These are phyloP conservation scores for Cardinalis cardinalis DNA, from an alignment of 2,113 vertebrate genomes.

Conservation along the genomic window DNA sequence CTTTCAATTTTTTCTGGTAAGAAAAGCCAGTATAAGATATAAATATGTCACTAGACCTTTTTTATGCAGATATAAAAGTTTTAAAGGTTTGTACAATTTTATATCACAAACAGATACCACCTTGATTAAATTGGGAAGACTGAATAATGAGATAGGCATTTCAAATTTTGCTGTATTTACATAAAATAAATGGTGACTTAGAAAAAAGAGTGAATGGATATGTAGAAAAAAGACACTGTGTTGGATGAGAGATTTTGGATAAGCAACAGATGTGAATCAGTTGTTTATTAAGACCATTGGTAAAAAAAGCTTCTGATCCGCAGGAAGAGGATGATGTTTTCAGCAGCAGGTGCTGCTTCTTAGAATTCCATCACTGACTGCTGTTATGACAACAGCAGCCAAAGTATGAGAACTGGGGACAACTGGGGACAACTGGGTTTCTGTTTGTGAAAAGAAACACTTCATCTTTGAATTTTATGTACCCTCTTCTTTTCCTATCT, in stretches of 20 bases:
- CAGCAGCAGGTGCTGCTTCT: background rate
- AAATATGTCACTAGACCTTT: background rate
- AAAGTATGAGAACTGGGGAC: background rate
- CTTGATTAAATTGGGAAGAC: background rate
- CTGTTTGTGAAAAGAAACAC: background rate
- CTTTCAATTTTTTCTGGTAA: background rate
- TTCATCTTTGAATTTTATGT: background rate
- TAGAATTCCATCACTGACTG: background rate
- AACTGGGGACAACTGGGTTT: background rate
- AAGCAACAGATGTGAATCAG: background rate
- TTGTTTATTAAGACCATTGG: background rate
- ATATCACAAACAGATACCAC: background rate
- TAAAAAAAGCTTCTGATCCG: background rate
- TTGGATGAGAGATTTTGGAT: background rate
- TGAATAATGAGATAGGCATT: background rate
- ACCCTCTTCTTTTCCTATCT: background rate
- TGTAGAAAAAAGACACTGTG: fast-evolving
- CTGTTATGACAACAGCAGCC: background rate
- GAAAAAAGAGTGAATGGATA: background rate
- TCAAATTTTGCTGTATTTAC: background rate
- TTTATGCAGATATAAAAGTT: background rate
- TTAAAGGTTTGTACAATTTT: background rate
- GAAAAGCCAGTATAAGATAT: background rate
- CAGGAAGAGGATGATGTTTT: background rate
- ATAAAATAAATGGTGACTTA: background rate